A percentile compares a stretch with the other conserved stretches of the same genome.
Conservation (phyloP, 2,113 vertebrate species). For the Gasterosteus nipponicus region DNA sequence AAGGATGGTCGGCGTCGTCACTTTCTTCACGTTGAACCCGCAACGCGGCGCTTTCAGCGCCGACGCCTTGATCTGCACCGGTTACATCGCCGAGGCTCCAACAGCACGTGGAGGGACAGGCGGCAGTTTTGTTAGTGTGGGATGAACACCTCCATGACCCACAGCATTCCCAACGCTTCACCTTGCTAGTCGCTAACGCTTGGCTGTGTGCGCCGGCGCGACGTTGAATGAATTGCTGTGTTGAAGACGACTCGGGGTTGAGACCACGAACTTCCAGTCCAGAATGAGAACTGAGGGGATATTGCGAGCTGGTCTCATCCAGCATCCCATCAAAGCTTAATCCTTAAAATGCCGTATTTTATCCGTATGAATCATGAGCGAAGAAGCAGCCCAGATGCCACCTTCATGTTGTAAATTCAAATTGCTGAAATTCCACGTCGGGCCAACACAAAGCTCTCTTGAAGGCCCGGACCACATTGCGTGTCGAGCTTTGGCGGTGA, state of each 20-base stretch:
- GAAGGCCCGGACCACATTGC: background rate
- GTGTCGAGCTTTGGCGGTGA: background rate
- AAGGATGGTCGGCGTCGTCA: slow-evolving; percentile 28
- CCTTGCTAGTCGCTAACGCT: background rate
- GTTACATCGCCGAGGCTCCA: slow-evolving; percentile 18
- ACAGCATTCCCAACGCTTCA: background rate
- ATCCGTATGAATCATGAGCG: background rate
- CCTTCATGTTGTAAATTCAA: background rate
- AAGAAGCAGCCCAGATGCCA: no score
- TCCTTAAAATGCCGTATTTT: background rate
- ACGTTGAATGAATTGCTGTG: background rate
- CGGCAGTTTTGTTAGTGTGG: background rate
- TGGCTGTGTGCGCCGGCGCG: background rate
- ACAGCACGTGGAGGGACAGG: background rate
- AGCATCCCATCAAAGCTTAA: background rate
- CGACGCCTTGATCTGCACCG: slow-evolving; percentile 32
- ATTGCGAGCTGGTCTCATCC: background rate
- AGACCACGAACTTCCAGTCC: background rate
- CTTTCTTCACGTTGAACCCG: slow-evolving; percentile 60
- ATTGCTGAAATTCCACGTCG: background rate
- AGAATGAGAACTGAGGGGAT: background rate
- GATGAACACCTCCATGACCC: slow-evolving; percentile 14
- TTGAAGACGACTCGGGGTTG: background rate
- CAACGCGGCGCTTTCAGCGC: no score
- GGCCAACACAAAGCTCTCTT: slow-evolving; percentile 8